Conservation (phyloP, 2,113 vertebrate species). For the Brachirus orientalis region DNA sequence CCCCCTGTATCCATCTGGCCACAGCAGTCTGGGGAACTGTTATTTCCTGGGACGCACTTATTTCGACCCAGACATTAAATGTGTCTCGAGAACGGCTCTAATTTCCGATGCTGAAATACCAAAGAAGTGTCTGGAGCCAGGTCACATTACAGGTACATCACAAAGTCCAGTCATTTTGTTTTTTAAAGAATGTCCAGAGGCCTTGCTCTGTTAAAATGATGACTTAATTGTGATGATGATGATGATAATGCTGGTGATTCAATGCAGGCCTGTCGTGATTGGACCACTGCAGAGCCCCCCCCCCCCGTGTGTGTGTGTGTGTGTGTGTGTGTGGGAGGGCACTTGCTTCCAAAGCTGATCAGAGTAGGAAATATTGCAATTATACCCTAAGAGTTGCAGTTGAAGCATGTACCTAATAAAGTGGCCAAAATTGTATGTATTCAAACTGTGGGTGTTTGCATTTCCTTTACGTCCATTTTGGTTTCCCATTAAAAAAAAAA, state of each 20-base stretch:
- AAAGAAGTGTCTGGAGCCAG: conserved; percentile 3
- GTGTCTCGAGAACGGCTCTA: conserved; percentile 18
- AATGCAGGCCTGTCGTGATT: conserved; percentile 3
- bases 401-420: too few species aligned
- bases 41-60: conserved; percentile 28
- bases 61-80: conserved; percentile 33
- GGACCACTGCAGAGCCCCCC: not conserved
- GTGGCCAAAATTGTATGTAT: too few species aligned
- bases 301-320: not conserved
- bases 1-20: too few species aligned
- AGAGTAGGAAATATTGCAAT: too few species aligned
- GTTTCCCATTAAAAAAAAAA: too few species aligned
- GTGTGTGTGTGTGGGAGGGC: conserved; percentile 1
- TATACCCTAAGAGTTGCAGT: too few species aligned
- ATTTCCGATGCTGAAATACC: conserved; percentile 32
- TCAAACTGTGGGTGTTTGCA: too few species aligned
- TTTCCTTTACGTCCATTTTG: too few species aligned
- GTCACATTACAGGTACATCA: conserved; percentile 13
- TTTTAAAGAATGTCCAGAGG: conserved; percentile 11
- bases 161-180: not conserved
- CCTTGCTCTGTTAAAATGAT: conserved; percentile 17
- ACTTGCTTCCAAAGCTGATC: too few species aligned
- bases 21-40: conserved; percentile 27
- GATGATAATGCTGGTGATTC: conserved; percentile 29
- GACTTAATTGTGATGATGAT: conserved; percentile 12